Base-by-base conservation (phyloP, 2,888 invertebrate genomes). In the Acrocyrtus sp. region DNA sequence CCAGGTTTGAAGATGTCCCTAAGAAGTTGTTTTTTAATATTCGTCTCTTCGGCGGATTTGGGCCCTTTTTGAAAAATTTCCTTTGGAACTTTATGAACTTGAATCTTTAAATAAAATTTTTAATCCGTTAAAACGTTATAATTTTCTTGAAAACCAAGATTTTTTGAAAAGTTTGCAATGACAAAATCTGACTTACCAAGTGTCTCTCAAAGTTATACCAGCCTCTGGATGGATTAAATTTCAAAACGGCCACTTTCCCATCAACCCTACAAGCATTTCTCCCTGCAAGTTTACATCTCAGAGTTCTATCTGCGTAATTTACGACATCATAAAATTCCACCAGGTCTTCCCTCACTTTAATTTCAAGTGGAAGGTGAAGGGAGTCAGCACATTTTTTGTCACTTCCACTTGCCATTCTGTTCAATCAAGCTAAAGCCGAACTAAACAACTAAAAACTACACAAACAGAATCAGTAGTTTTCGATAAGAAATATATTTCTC, bases 201-300 rank as follows among this genome's bases (percentile, higher is more conserved):
- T 62, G 62, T 12, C 62, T 39, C 19, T 62, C 51, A 22, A 62
- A 53, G n/a, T 34, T 34, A 8, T 19, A 41, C 62, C 62, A 62
- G 1, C 62, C 62, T n/a, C 43, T 39, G 0, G 26, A 24, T 1
- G 51, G 3, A 12, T 3, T 2, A 39, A 21, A 62, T 27, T 24
- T 62, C 8, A 62, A 26, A 0, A n/a, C 1, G 3, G 21, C 61
- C 6, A 4, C 21, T 5, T 15, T 19, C 1, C 43, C 53, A 43
- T 41, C 51, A 12, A 41, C 19, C 26, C 43, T 62, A 21, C 62
- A 62, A 0, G 17, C 4, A n/a, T 39, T 15, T 4, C 26, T 51
- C 26, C 27, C 17, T 26, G 50, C 21, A 1, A 62, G 19, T 22
- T 51, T 62, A 26, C 62, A 62, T 15, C 2, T 41, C 17, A 62